Conservation (phyloP, 1,140 invertebrate genomes). For the Phthorimaea operculella region DNA sequence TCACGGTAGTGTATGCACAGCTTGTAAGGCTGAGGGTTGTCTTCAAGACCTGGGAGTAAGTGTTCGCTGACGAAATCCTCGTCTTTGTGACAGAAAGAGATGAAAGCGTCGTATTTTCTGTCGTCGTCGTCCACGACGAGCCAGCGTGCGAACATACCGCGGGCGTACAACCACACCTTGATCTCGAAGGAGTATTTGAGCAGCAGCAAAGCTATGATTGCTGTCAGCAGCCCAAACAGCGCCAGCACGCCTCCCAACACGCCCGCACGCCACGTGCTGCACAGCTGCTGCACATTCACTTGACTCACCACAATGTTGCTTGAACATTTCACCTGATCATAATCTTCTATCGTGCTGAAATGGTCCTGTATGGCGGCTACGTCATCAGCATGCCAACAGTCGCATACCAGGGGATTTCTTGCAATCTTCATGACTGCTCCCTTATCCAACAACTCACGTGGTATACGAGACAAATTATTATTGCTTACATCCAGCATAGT, state of each 20-base stretch:
- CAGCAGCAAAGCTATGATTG: neutral
- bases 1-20: slow-evolving; percentile 83
- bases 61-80: slow-evolving; percentile 72
- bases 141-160: neutral
- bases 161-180: slow-evolving; percentile 2
- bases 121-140: neutral
- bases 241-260: neutral
- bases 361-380: slow-evolving; percentile 12
- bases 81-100: slow-evolving; percentile 86
- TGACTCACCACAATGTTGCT: slow-evolving; percentile 8
- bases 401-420: slow-evolving; percentile 25
- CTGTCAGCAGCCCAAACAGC: neutral
- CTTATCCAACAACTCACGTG: slow-evolving; percentile 12
- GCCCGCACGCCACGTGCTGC: slow-evolving; percentile 1
- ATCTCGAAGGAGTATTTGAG: neutral
- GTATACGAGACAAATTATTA: slow-evolving; percentile 21
- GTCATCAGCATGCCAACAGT: slow-evolving; percentile 16
- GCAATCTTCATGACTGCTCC: slow-evolving; percentile 19
- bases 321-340: slow-evolving; percentile 6
- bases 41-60: slow-evolving; percentile 72
- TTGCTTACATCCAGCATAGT: slow-evolving; percentile 22
- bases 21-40: slow-evolving; percentile 69
- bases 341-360: neutral
- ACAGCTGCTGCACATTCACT: neutral
- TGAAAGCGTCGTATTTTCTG: slow-evolving; percentile 83